Percentiles rank a stretch among this genome's conserved stretches.
phyloP scores from a whole-genome alignment of 1,140 invertebrate species.

The Oppia nitens region DNA sequence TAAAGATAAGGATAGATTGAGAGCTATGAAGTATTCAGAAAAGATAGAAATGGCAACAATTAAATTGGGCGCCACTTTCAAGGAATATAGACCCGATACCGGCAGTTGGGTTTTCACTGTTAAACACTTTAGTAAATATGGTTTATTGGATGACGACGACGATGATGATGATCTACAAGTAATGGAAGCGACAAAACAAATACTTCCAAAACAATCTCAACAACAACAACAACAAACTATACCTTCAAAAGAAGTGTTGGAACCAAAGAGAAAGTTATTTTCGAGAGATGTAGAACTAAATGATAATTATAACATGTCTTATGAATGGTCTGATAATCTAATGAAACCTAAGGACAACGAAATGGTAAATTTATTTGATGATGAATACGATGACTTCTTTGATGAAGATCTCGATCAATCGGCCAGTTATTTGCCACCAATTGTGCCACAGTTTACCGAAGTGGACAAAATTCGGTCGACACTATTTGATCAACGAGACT shows the following conservation, averaged over 20 bases:
- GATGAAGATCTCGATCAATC: not conserved
- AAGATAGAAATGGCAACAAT: slow-evolving; percentile 64
- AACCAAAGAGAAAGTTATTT: not conserved
- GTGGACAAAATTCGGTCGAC: slow-evolving; percentile 13
- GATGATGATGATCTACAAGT: slow-evolving; percentile 39
- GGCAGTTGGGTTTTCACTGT: slow-evolving; percentile 84
- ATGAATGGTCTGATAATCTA: slow-evolving; percentile 2
- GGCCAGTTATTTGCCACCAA: not conserved
- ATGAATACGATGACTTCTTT: not conserved
- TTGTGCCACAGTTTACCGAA: not conserved
- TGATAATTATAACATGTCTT: not conserved
- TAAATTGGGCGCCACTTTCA: slow-evolving; percentile 70
- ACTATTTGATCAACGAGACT: slow-evolving; percentile 9
- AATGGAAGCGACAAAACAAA: not conserved
- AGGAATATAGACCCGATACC: slow-evolving; percentile 84
- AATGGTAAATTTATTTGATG: not conserved
- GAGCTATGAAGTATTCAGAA: slow-evolving; percentile 66
- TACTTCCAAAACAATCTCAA: not conserved
- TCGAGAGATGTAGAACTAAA: not conserved
- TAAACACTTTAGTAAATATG: slow-evolving; percentile 50
- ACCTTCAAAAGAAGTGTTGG: not conserved
- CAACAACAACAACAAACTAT: not conserved
- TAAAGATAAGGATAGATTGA: slow-evolving; percentile 52
- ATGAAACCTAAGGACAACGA: not conserved
- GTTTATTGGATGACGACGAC: slow-evolving; percentile 72